phyloP scores from a whole-genome alignment of 2,113 vertebrate species.

The Scortum barcoo region DNA sequence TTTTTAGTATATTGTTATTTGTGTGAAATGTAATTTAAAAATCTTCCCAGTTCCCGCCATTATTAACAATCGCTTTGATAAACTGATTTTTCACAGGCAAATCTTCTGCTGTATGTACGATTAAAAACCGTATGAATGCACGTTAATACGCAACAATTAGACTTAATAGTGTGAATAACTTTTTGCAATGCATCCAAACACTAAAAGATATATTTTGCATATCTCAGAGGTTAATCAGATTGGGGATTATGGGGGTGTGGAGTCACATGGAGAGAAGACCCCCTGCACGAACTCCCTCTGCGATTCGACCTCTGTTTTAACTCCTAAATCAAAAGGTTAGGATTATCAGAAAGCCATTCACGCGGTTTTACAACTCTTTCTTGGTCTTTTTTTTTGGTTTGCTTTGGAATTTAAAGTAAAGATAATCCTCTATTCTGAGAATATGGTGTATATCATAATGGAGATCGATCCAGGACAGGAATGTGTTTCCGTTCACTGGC shows the following conservation, averaged over 20 bases:
- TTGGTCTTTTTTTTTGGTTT: not conserved
- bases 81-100: not conserved
- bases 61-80: too few relatives aligned
- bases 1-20: too few relatives aligned
- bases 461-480: not conserved
- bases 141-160: not conserved
- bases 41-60: too few relatives aligned
- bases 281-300: not conserved
- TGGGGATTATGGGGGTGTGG: constrained; percentile 18
- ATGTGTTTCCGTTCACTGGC: not conserved
- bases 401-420: not conserved
- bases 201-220: not conserved
- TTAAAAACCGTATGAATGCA: not conserved
- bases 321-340: constrained; percentile 6
- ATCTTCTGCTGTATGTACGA: not conserved
- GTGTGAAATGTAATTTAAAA: too few relatives aligned
- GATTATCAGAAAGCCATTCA: constrained; percentile 31
- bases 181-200: not conserved
- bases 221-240: constrained; percentile 20
- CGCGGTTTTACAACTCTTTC: not conserved
- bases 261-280: constrained; percentile 15
- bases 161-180: not conserved
- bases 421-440: not conserved
- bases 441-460: not conserved
- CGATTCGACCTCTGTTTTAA: not conserved